These are phyloP conservation scores for Leptinotarsa tumamoca DNA, from an alignment of 2,888 invertebrate species.

Conservation along the genomic window DNA sequence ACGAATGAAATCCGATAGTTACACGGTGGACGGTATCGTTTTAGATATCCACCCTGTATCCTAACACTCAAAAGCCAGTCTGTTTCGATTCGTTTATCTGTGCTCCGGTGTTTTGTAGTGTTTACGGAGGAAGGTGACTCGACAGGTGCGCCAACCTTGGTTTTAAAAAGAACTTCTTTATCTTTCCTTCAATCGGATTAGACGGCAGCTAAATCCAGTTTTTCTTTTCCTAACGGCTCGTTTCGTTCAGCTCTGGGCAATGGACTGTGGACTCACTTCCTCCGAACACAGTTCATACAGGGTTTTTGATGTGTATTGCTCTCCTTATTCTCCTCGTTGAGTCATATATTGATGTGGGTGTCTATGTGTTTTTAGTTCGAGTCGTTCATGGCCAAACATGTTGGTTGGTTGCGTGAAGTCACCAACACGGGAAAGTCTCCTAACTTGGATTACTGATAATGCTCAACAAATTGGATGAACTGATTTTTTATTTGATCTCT, in stretches of 20 bases:
- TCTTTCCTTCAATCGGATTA: conserved; percentile 51
- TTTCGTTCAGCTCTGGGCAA: conserved; percentile 14
- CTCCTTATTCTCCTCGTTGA: neutral
- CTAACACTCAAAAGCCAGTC: neutral
- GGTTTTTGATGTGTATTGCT: neutral
- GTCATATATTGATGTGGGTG: neutral
- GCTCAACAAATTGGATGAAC: neutral
- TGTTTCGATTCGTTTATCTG: conserved; percentile 11
- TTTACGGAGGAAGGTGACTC: conserved; percentile 19
- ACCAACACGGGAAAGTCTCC: neutral
- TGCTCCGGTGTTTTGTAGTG: conserved; percentile 8
- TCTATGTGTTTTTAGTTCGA: conserved; percentile 4
- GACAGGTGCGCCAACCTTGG: conserved; percentile 53
- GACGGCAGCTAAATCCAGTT: conserved; percentile 49
- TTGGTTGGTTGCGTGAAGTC: neutral
- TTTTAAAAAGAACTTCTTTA: conserved; percentile 48
- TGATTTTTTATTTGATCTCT: too few species aligned
- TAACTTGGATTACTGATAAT: neutral
- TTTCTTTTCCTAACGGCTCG: conserved; percentile 41
- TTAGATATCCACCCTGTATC: neutral
- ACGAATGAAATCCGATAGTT: conserved; percentile 10
- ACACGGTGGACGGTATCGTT: neutral
- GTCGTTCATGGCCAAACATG: neutral
- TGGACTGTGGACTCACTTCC: conserved; percentile 10
- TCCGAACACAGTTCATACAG: neutral